A percentile compares a stretch with the other conserved stretches of the same genome.
Conservation (phyloP, 1,140 invertebrate genomes). For the Drosophila jambulina region DNA sequence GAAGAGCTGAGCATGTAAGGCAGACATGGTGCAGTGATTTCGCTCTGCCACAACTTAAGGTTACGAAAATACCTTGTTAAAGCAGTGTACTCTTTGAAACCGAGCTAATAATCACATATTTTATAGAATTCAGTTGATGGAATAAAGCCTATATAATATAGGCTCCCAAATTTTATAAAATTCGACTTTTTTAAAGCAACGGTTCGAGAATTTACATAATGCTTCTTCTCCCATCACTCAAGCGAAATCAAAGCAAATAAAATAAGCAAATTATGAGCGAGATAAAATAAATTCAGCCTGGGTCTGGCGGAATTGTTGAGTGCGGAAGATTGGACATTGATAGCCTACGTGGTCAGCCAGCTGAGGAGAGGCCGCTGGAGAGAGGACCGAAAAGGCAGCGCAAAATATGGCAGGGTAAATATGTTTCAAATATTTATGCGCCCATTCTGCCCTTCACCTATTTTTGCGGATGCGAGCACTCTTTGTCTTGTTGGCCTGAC, state of each 20-base stretch:
- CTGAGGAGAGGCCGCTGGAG: constrained; percentile 9
- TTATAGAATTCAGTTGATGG: neutral
- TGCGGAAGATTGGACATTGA: constrained; percentile 69
- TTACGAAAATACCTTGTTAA: constrained; percentile 9
- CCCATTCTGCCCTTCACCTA: constrained; percentile 52
- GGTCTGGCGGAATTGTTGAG: constrained; percentile 44
- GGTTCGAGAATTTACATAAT: neutral
- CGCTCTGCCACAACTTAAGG: neutral
- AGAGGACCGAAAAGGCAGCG: neutral
- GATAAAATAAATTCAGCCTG: constrained; percentile 62
- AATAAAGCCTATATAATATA: too few relatives aligned
- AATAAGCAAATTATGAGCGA: constrained; percentile 69
- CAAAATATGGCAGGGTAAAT: constrained; percentile 57
- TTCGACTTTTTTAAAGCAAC: neutral
- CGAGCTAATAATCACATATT: neutral
- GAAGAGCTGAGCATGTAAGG: neutral
- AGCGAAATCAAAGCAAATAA: constrained; percentile 66
- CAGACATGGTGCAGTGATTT: neutral
- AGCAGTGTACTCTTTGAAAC: neutral
- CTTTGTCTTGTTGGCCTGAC: constrained; percentile 65
- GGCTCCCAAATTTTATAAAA: neutral
- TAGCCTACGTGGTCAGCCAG: constrained; percentile 71
- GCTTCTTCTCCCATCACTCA: constrained; percentile 1
- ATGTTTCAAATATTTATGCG: constrained; percentile 76
- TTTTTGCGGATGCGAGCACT: constrained; percentile 60